Base-by-base conservation (phyloP, 1,140 invertebrate genomes). In the Papilio xuthus region DNA sequence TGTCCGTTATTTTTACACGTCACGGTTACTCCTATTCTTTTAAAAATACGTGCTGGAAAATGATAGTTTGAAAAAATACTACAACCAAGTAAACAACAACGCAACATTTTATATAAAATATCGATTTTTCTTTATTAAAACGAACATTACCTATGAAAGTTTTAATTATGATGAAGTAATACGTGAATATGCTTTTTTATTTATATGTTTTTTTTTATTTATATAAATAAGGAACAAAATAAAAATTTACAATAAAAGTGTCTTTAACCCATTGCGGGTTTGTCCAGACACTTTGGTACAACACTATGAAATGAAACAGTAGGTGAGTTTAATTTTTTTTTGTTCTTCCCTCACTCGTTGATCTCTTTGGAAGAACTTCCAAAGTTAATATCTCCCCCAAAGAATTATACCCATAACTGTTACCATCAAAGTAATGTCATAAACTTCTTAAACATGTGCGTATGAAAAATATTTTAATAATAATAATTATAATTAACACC, bases 1-100 rank as follows among this genome's bases (percentile, higher is more conserved):
- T 28, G 60, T 63, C 60, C 60, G 60, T 63, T 63, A 63, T 63
- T 63, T 63, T 63, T 63, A 63, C 60, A 63, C 60, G 60, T 63
- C 60, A 63, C 60, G 23, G 60, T 28, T 63, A 28, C 60, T 63
- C 26, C 23, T 63, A 63, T 63, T 28, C 23, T 63, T 63, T 63
- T 63, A 63, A 63, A 63, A 63, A 63, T 63, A 63, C 60, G 26
- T 63, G 60, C 60, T 63, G 60, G 60, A 28, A 63, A 63, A 63
- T 63, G 12, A 63, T 63, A 63, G 60, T 63, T 63, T 63, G 13
- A 63, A 63, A 53, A 63, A 63, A 63, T 63, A 63, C 4, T 6
- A 63, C 60, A 12, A 60, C 23, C 56, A 60, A 63, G 13, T 63
- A 63, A 28, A 63, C 23, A 60, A 20, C 1, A 63, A 63, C 28